These are phyloP conservation scores for Carassius gibelio DNA, from an alignment of 2,113 vertebrate genomes.

Conservation along the genomic window DNA sequence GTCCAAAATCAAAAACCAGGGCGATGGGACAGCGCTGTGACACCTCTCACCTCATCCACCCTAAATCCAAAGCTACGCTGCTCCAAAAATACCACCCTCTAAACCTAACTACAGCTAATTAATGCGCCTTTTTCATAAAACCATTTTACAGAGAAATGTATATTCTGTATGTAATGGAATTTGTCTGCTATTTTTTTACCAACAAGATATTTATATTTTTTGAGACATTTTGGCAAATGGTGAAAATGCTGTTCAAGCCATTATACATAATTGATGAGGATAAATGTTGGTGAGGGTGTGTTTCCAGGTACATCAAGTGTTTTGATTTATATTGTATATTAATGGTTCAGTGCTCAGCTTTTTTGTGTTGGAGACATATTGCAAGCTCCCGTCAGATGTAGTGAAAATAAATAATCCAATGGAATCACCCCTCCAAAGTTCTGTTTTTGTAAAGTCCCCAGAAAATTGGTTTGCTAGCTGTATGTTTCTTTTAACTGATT, in stretches of 20 bases:
- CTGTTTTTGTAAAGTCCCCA: background rate
- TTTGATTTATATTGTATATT: background rate
- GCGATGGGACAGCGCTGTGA: conserved; percentile 1
- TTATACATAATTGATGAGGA: background rate
- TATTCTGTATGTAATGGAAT: conserved; percentile 54
- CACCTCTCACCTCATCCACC: conserved; percentile 5
- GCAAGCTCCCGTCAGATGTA: background rate
- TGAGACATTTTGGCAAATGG: conserved; percentile 26
- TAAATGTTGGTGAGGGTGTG: background rate
- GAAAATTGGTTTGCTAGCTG: background rate
- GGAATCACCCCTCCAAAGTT: background rate
- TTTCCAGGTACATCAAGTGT: conserved; percentile 8
- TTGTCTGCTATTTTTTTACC: conserved; percentile 55
- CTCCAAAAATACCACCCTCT: conserved; percentile 59
- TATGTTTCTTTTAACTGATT: background rate
- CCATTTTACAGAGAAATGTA: conserved; percentile 53
- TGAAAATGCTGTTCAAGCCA: background rate
- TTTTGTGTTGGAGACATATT: background rate
- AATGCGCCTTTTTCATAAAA: conserved; percentile 17
- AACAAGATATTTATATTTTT: conserved; percentile 60
- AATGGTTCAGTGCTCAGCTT: conserved; percentile 4
- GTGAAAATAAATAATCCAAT: conserved; percentile 18
- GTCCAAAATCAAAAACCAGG: conserved; percentile 29
- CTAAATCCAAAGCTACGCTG: conserved; percentile 25
- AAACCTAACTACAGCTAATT: background rate